Evolutionary conservation across 2,113 vertebrate species (phyloP).

Genomic region (Nothoprocta perdicaria): DNA sequence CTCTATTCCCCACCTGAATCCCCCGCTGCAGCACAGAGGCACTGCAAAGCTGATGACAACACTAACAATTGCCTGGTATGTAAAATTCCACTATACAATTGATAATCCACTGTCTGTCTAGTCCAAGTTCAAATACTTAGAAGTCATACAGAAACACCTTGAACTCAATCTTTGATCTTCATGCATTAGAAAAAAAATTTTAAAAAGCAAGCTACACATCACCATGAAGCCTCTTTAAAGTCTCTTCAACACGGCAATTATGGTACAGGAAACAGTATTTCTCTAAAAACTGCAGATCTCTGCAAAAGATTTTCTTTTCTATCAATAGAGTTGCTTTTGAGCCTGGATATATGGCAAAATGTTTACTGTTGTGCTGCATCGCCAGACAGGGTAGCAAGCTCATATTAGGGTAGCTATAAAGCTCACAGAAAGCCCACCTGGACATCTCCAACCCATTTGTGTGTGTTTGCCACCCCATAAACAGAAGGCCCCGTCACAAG

Average conservation of each 20-base stretch:
- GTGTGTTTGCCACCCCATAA: accelerated
- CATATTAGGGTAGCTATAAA: not conserved
- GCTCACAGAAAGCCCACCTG: not conserved
- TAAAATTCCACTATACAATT: not conserved
- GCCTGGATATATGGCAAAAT: not conserved
- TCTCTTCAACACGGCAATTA: not conserved
- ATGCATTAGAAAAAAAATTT: not conserved
- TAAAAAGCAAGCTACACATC: not conserved
- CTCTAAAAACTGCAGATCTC: not conserved
- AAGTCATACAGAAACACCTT: not conserved
- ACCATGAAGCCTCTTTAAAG: not conserved
- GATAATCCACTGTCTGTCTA: not conserved
- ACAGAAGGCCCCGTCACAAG: not conserved
- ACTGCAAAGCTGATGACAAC: constrained; percentile 11
- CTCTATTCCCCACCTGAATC: not conserved
- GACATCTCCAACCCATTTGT: not conserved
- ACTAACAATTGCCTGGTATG: not conserved
- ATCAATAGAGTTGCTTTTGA: not conserved
- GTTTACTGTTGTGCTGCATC: not conserved
- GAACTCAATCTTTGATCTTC: not conserved
- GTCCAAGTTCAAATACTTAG: not conserved
- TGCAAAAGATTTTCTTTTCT: not conserved
- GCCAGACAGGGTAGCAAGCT: not conserved
- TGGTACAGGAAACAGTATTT: not conserved
- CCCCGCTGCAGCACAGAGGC: not conserved